Evolutionary conservation across 53 echinoderm and acorn worm genomes (phyloP), one percentile per base, ranked within the genome.

Genomic region (Holothuria scabra): DNA sequence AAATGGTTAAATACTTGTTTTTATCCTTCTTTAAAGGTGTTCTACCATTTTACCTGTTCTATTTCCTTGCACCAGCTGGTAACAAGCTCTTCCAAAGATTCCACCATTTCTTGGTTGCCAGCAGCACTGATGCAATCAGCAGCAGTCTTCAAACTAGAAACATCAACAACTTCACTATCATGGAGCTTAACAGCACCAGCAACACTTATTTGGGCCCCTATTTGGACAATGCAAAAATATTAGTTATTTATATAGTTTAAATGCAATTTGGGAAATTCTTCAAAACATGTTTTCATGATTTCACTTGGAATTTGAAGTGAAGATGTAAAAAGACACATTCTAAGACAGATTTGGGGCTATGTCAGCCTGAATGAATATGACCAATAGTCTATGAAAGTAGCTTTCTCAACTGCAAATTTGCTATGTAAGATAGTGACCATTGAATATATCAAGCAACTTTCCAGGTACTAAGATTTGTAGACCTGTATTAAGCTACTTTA

Each of bases 21-120:
- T 41, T 4, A 8, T 10, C 10, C 6, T 41, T 41, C 41, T 52
- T 16, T 18, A 12, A 14, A 52, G 11, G 14, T 4, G 18, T 52
- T 18, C 18, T 16, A 1, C 52, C 52, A 52, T 18, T 65, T 18
- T 89, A 95, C 95, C 90, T 95, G 95, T 64, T 95, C 93, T 80
- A 93, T 90, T 32, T 96, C 93, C 59, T 96, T 96, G 82, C 96
- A 96, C 96, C 96, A 96, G 26, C 82, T 83, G 33, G 89, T 71
- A 22, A 93, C 93, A 28, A 96, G 90, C 46, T 90, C 90, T 52
- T 96, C 96, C 79, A 96, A 84, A 32, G 88, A 87, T 55, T 94
- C 93, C 5, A 96, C 90, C 52, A 87, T 92, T 46, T 96, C 96
- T 33, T 93, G 93, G 66, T 96, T 96, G 23, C 87, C 79, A 52